Base-by-base conservation (phyloP, 2,888 invertebrate genomes). In the Chamaedrilus cognettii region DNA sequence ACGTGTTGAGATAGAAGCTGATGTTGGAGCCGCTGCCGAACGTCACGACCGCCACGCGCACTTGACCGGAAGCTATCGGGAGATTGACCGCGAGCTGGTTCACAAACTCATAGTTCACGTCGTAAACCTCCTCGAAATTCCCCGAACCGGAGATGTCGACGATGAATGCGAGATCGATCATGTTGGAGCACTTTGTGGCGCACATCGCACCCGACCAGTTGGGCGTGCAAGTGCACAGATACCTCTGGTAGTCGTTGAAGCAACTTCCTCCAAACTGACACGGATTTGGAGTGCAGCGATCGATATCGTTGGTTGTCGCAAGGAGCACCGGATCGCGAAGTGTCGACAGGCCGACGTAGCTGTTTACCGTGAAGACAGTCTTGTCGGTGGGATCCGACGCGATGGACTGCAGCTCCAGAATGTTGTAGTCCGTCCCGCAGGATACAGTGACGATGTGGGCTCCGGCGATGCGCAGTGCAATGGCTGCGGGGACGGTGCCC, bases 131-230 rank as follows among this genome's bases (percentile, higher is more conserved):
- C 19, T 33, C 50, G n/a, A 32, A 60, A 26, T 65, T 23, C 23
- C 60, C 65, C 52, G 65, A 65, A 33, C 65, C 65, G 26, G 60
- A 60, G 23, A 49, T 60, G 58, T 65, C 65, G 3, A 65, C 23
- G 7, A 65, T 23, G 23, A 65, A 7, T 3, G 60, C 65, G 28
- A 65, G 34, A 33, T 65, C 65, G 19, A 33, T 2, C 28, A 23
- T 34, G 23, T 51, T 42, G 3, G 19, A 3, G 33, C 65, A 65
- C 19, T 49, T 42, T 33, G 32, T 62, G 33, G 34, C 30, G 33
- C 66, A 66, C 3, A n/a, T 55, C 26, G 50, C 42, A 42, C 66
- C 66, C 11, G 34, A n/a, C 28, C 31, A 66, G n/a, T 56, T 35
- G 23, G 30, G 15, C 19, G 35, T 28, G 49, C 66, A 66, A n/a